Percentiles rank a stretch among this genome's conserved stretches.
These are phyloP conservation scores for Sesamia nonagrioides DNA, from an alignment of 1,140 invertebrate species.

Conservation along the genomic window DNA sequence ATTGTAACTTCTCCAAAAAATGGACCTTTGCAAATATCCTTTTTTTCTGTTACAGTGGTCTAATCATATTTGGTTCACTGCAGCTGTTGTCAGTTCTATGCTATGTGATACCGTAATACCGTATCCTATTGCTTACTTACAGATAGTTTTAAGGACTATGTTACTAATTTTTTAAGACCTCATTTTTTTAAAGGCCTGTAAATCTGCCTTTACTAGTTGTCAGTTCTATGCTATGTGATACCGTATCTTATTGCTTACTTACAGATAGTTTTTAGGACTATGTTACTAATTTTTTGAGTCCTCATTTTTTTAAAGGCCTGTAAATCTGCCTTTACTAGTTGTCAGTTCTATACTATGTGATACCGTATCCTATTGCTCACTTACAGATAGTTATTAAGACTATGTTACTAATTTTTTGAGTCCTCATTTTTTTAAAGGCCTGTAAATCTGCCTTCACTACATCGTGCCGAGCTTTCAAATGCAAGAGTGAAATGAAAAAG, in stretches of 20 bases:
- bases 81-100: too few species aligned
- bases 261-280: background rate
- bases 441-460: background rate
- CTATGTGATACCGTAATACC: too few species aligned
- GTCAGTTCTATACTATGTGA: too few species aligned
- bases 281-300: background rate
- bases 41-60: too few species aligned
- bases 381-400: background rate
- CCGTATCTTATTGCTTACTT: too few species aligned
- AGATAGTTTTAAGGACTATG: background rate
- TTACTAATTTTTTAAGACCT: background rate
- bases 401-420: background rate
- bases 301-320: conserved; percentile 20
- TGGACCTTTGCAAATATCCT: too few species aligned
- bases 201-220: background rate
- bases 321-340: background rate
- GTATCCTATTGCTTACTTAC: too few species aligned
- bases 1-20: too few species aligned
- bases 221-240: too few species aligned
- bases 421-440: conserved; percentile 11
- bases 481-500: background rate
- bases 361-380: too few species aligned
- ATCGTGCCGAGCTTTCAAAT: background rate
- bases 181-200: conserved; percentile 23
- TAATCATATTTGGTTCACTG: too few species aligned